Evolutionary conservation across 2,113 vertebrate genomes (phyloP).

Genomic region (Manacus vitellinus): DNA sequence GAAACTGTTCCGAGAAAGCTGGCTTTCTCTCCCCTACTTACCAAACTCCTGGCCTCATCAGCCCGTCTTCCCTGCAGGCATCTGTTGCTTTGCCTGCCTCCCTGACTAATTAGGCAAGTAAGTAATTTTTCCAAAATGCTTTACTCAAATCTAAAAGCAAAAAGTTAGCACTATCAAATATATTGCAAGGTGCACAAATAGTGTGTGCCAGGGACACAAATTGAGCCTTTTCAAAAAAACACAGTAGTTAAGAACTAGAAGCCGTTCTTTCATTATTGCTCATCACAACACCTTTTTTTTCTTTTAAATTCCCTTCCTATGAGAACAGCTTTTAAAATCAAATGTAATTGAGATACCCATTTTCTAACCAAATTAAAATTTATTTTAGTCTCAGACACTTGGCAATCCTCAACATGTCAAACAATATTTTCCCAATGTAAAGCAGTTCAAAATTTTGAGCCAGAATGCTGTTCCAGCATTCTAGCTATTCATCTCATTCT

Average conservation of each 20-base stretch:
- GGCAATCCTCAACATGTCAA: background rate
- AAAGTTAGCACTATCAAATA: background rate
- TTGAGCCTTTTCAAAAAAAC: background rate
- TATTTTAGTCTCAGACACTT: background rate
- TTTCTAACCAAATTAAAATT: background rate
- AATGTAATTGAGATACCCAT: background rate
- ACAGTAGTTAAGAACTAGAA: background rate
- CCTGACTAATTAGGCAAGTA: background rate
- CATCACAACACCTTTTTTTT: background rate
- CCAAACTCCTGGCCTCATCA: background rate
- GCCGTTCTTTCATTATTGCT: background rate
- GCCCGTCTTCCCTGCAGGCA: background rate
- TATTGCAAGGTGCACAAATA: background rate
- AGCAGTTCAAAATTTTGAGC: background rate
- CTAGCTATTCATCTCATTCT: background rate
- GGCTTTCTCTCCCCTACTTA: rapidly evolving
- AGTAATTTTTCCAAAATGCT: background rate
- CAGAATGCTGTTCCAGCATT: background rate
- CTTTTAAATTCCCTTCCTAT: background rate
- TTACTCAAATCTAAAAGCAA: background rate
- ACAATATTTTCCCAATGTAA: background rate
- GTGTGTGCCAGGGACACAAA: background rate
- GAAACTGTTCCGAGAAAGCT: background rate
- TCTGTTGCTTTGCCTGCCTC: background rate
- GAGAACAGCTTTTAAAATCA: background rate